These are phyloP conservation scores for Calidris pugnax DNA, from an alignment of 2,113 vertebrate genomes.

Conservation along the genomic window DNA sequence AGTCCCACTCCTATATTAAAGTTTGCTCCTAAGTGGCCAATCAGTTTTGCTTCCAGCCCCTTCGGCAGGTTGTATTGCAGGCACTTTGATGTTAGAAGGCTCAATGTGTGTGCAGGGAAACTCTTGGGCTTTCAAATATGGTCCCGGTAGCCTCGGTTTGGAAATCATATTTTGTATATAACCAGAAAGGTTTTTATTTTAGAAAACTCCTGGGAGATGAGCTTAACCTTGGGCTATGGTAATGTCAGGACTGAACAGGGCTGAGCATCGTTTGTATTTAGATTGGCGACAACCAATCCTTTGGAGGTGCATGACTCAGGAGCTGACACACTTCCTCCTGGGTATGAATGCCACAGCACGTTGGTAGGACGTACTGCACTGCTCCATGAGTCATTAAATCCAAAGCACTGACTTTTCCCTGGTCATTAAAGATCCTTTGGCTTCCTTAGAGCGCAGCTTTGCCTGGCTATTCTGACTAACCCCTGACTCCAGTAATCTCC, in stretches of 20 bases:
- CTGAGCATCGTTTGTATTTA: not conserved
- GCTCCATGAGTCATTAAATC: constrained; percentile 14
- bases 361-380: not conserved
- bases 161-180: not conserved
- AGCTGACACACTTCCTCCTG: constrained; percentile 51
- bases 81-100: not conserved
- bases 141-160: not conserved
- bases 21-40: not conserved
- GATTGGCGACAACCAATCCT: not conserved
- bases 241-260: constrained; percentile 3
- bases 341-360: not conserved
- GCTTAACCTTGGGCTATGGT: not conserved
- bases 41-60: not conserved
- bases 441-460: not conserved
- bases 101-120: not conserved
- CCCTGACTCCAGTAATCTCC: not conserved
- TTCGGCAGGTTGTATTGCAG: not conserved
- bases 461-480: not conserved
- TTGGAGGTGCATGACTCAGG: not conserved
- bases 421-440: not conserved
- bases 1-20: not conserved
- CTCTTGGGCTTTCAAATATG: not conserved
- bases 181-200: constrained; percentile 21
- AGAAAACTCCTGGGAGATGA: constrained; percentile 14
- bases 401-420: constrained; percentile 4